A percentile compares a stretch with the other conserved stretches of the same genome.
Conservation (phyloP, 2,113 vertebrate genomes). For the Paralichthys olivaceus region DNA sequence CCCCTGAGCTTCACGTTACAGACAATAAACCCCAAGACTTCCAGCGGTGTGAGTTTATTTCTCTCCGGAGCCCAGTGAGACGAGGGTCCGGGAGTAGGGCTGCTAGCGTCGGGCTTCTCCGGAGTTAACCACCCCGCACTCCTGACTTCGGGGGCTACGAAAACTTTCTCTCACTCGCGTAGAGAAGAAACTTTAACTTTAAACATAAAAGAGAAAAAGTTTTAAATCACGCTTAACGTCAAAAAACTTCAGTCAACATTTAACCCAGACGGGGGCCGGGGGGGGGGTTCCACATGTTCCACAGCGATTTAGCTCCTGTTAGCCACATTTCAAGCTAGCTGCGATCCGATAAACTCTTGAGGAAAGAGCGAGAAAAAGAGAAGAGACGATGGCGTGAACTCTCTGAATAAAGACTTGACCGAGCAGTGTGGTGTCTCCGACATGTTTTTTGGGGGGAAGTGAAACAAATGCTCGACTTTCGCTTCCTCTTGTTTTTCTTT, state of each 20-base stretch:
- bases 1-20: neutral
- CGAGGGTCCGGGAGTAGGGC: constrained; percentile 1
- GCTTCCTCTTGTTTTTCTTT: neutral
- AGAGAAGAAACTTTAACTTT: neutral
- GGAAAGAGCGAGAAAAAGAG: neutral
- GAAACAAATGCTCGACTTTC: neutral
- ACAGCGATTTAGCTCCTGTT: constrained; percentile 63
- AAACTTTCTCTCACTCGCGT: constrained; percentile 63
- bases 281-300: constrained; percentile 62
- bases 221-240: neutral
- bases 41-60: neutral
- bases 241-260: neutral
- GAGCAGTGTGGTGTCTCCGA: neutral
- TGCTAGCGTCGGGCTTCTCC: constrained; percentile 11
- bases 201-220: neutral
- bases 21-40: neutral
- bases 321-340: constrained; percentile 71
- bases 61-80: neutral
- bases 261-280: constrained; percentile 31
- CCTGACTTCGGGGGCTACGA: constrained; percentile 49
- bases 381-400: neutral
- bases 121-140: constrained; percentile 57
- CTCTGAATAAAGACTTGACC: neutral
- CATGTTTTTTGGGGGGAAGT: neutral
- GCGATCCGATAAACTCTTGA: constrained; percentile 49